Conservation (phyloP, 2,797 vertebrate species). For the Aeoliscus strigatus region DNA sequence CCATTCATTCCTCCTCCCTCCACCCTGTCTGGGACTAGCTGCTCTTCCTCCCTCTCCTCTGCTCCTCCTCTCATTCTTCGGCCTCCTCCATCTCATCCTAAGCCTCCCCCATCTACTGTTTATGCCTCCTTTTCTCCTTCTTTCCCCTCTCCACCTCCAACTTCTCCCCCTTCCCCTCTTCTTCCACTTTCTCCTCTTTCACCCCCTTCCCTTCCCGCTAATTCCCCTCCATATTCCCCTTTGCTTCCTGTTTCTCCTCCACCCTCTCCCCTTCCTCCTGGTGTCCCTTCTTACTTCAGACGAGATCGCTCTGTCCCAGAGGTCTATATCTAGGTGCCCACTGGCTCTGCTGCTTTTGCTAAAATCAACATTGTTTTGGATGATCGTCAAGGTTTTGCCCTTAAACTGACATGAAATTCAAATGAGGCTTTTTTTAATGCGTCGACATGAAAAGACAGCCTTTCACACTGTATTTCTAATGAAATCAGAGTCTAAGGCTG, state of each 20-base stretch:
- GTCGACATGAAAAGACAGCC: too few species aligned
- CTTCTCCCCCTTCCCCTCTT: slow-evolving; percentile 2
- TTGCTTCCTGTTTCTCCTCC: slow-evolving; percentile 33
- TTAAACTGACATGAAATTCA: too few species aligned
- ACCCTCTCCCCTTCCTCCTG: slow-evolving; percentile 70
- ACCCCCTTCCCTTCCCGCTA: too few species aligned
- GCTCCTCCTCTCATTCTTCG: slow-evolving; percentile 9
- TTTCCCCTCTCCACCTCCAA: too few species aligned
- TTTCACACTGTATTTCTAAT: too few species aligned
- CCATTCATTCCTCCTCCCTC: background rate
- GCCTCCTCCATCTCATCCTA: slow-evolving; percentile 11
- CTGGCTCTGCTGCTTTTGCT: too few species aligned
- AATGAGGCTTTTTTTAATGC: too few species aligned
- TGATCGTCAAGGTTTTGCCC: too few species aligned
- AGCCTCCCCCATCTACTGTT: slow-evolving; percentile 4
- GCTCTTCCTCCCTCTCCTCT: background rate
- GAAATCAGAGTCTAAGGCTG: too few species aligned
- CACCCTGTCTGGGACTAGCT: background rate
- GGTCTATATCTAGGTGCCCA: slow-evolving; percentile 80
- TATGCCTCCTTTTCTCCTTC: too few species aligned
- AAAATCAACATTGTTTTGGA: too few species aligned
- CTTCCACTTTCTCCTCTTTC: background rate
- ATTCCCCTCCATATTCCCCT: background rate
- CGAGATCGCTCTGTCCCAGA: slow-evolving; percentile 72
- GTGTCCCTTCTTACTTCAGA: slow-evolving; percentile 66